A percentile compares a stretch with the other conserved stretches of the same genome.
These are phyloP conservation scores for Onychomys arenicola DNA, from an alignment of 2,797 vertebrate species.

Conservation along the genomic window DNA sequence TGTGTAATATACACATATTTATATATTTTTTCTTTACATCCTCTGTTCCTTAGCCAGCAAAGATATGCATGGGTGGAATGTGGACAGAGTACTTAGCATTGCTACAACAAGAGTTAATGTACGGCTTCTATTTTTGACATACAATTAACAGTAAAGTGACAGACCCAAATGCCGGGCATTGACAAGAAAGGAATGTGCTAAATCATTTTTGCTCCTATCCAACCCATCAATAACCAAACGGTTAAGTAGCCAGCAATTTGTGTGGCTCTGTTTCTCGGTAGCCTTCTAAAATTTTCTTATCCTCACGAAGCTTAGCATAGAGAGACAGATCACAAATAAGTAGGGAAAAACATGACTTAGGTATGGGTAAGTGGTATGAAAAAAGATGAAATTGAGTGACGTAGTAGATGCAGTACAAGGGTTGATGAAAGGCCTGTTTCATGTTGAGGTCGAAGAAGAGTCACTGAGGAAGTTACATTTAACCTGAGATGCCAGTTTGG, in stretches of 20 bases:
- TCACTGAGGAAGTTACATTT: neutral
- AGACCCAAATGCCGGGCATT: neutral
- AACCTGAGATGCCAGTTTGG: neutral
- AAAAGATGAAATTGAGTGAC: neutral
- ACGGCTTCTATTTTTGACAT: conserved; percentile 53
- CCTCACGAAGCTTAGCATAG: neutral
- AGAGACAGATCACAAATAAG: neutral
- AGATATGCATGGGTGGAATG: neutral
- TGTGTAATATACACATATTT: neutral
- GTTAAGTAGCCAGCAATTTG: neutral
- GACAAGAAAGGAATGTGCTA: neutral
- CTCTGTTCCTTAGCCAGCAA: neutral
- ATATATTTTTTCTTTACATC: conserved; percentile 19
- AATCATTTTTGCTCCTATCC: conserved; percentile 35
- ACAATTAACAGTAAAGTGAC: conserved; percentile 54
- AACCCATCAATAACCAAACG: neutral
- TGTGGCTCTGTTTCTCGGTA: neutral
- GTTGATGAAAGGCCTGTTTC: neutral
- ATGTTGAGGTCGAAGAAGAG: neutral
- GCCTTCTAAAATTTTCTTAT: neutral
- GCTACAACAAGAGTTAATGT: neutral
- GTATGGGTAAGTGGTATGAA: neutral
- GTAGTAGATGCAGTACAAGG: neutral
- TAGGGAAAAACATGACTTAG: neutral
- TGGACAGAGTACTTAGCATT: neutral